Conservation (phyloP, 2,888 invertebrate species). For the Sinhomidia bicolor region DNA sequence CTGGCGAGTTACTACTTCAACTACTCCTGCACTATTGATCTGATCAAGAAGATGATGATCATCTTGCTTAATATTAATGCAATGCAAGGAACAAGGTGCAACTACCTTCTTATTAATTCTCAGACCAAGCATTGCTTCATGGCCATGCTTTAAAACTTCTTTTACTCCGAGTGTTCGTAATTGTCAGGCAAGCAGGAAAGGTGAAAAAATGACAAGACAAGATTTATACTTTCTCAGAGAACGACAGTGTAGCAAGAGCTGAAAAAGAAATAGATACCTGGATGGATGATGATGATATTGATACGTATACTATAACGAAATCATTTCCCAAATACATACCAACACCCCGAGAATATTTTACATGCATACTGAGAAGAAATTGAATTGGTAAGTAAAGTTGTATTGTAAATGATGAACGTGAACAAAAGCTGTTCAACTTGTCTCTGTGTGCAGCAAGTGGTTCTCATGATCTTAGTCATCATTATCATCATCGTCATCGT, state of each 20-base stretch:
- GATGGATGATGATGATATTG: no score
- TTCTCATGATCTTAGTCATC: conserved; percentile 44
- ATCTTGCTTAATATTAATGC: neutral
- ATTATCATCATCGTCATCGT: conserved; percentile 11
- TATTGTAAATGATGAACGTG: neutral
- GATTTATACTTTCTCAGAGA: conserved; percentile 25
- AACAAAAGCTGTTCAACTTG: conserved; percentile 63
- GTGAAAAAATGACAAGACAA: conserved; percentile 29
- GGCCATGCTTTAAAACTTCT: neutral
- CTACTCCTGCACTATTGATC: neutral
- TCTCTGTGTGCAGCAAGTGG: conserved; percentile 33
- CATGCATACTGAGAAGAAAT: no score
- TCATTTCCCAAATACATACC: neutral
- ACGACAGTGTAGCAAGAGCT: neutral
- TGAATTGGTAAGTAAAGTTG: no score
- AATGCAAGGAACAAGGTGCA: neutral
- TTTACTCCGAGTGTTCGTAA: conserved; percentile 4
- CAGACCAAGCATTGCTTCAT: no score
- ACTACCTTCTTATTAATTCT: neutral
- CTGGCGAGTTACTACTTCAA: neutral
- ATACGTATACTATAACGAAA: neutral
- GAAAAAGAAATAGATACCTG: neutral
- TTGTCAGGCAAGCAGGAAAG: conserved; percentile 20
- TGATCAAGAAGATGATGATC: neutral
- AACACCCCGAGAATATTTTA: neutral